Base-by-base conservation (phyloP, 2,113 vertebrate species). In the Pollachius pollachius region DNA sequence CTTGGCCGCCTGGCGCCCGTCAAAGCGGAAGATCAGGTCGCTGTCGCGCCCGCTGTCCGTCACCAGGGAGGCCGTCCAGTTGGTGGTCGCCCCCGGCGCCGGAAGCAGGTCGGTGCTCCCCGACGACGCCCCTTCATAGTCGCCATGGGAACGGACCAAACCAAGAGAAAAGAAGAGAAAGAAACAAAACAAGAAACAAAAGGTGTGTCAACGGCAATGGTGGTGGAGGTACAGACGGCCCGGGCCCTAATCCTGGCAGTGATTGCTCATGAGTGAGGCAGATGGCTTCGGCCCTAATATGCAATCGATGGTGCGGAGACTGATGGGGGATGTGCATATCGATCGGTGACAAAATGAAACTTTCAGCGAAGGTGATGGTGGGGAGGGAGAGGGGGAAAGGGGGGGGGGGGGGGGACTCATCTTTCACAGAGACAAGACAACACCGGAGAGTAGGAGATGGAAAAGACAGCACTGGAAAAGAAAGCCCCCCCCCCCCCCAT, bases 31-130 rank as follows among this genome's bases (percentile, higher is more conserved):
- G 85, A 96, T 96, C 74, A 97, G 91, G 81, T 93, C 92, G 5
- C 90, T 91, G 83, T 93, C 93, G 18, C 87, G 78, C 66, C 95
- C 96, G 58, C 92, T 95, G 84, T 98, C 97, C 63, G 94, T 93
- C 75, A 95, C 85, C 60, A 99, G 91, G 2, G 94, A 94, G 1
- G 91, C 83, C 15, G 97, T 99, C 97, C 97, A 99, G 84, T 97
- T 98, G 71, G 94, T 93, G 74, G 93, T 81, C 0, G 90, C 12
- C 23, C 92, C 94, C 52, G 96, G 94, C 58, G 95, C 92, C 0
- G 97, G 97, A 41, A 99, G 91, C 64, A 99, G 92, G 84, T 99
- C 96, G 9, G 97, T 97, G 89, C 95, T 96, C 81, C 96, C 97
- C 0, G 96, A 97, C 3, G 96, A 96, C 73, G 95, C 95, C 70